Evolutionary conservation across 23 tunicate genomes (phyloP).

Genomic region (Ascidia mentula): DNA sequence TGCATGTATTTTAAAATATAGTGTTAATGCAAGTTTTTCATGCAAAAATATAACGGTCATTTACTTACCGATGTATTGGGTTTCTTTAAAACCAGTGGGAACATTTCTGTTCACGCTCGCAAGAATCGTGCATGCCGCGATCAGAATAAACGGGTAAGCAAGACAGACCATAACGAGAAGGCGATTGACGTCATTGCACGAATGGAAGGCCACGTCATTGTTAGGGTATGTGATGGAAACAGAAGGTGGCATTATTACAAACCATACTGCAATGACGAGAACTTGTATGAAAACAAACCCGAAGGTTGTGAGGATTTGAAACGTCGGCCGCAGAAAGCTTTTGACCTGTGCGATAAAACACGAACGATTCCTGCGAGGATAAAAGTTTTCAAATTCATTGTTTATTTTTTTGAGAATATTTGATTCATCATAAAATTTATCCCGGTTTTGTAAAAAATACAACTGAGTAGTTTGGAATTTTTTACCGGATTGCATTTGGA

Average conservation of each 20-base stretch:
- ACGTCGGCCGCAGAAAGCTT: conserved; percentile 45
- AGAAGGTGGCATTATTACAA: conserved; percentile 26
- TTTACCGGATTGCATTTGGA: too few species aligned
- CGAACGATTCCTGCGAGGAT: too few species aligned
- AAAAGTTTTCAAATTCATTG: too few species aligned
- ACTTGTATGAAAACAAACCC: conserved; percentile 49
- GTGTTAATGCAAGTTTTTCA: too few species aligned
- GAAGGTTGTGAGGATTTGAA: conserved; percentile 44
- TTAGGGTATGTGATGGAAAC: conserved; percentile 35
- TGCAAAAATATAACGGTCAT: too few species aligned
- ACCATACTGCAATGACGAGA: conserved; percentile 50
- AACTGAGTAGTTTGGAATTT: too few species aligned
- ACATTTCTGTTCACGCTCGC: conserved; percentile 56
- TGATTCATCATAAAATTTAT: too few species aligned
- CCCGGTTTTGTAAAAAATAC: too few species aligned
- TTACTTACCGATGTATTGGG: conserved; percentile 49
- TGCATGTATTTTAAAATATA: too few species aligned
- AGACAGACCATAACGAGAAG: conserved; percentile 31
- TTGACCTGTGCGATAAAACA: conserved; percentile 50
- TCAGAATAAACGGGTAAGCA: conserved; percentile 37
- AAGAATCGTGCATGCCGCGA: conserved; percentile 38
- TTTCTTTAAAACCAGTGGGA: conserved; percentile 63
- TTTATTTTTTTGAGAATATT: too few species aligned
- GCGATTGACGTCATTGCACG: conserved; percentile 41
- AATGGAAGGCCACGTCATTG: conserved; percentile 21